Conservation (phyloP, 2,888 invertebrate species). For the Arctia plantaginis region DNA sequence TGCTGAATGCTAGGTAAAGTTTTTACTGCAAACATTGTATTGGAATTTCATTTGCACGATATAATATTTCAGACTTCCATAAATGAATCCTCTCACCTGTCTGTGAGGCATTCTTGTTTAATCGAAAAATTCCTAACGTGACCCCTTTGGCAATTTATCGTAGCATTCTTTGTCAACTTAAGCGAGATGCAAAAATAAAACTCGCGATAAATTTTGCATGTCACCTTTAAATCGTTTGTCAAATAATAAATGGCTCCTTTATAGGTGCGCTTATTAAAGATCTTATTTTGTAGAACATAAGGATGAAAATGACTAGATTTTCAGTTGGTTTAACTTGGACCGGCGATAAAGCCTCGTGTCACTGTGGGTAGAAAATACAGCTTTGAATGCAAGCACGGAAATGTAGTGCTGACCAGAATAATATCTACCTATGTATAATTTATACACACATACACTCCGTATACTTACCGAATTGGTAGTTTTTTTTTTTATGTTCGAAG, state of each 20-base stretch:
- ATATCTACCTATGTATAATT: not conserved
- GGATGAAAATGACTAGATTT: slow-evolving; percentile 40
- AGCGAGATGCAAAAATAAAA: slow-evolving; percentile 75
- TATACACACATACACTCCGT: not conserved
- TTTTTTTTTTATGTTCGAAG: too few species aligned
- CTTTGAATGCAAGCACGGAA: slow-evolving; percentile 68
- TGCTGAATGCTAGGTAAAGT: not conserved
- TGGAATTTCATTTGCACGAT: not conserved
- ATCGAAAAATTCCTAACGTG: slow-evolving; percentile 66
- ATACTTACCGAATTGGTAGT: too few species aligned
- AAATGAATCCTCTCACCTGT: slow-evolving; percentile 29
- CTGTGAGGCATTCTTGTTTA: slow-evolving; percentile 47
- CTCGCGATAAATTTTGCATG: slow-evolving; percentile 75
- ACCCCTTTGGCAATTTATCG: slow-evolving; percentile 73
- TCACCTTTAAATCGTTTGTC: slow-evolving; percentile 81
- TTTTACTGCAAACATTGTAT: not conserved
- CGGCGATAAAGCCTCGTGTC: slow-evolving; percentile 61
- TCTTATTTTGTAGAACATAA: slow-evolving; percentile 39
- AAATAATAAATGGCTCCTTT: slow-evolving; percentile 67
- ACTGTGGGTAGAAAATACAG: slow-evolving; percentile 71
- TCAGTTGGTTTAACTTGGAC: slow-evolving; percentile 33
- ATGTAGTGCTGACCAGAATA: slow-evolving; percentile 52
- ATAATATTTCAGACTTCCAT: slow-evolving; percentile 30
- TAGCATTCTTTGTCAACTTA: slow-evolving; percentile 71
- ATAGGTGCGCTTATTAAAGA: slow-evolving; percentile 30